Conservation (phyloP, 2,888 invertebrate species). For the Cephus pygmeus region DNA sequence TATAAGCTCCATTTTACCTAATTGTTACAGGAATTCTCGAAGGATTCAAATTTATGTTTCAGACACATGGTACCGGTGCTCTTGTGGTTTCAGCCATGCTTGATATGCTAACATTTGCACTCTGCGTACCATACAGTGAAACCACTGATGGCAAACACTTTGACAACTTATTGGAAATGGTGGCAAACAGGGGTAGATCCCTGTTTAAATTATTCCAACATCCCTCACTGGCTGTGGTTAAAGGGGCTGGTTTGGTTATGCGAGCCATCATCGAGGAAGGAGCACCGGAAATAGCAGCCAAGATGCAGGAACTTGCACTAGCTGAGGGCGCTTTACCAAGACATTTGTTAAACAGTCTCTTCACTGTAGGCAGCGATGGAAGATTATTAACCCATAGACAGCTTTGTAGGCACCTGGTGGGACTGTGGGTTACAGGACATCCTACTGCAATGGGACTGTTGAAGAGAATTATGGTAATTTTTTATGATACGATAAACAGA, state of each 20-base stretch:
- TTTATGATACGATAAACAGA: neutral
- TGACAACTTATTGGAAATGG: constrained; percentile 92
- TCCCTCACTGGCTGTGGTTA: constrained; percentile 97
- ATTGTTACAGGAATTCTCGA: neutral
- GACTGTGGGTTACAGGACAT: constrained; percentile 96
- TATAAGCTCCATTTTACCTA: constrained; percentile 2
- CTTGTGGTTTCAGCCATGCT: constrained; percentile 97
- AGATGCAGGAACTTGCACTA: constrained; percentile 95
- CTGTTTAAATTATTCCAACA: constrained; percentile 95
- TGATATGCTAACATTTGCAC: constrained; percentile 96
- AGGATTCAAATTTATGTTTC: constrained; percentile 40
- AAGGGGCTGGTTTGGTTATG: constrained; percentile 97
- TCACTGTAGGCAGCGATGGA: constrained; percentile 83
- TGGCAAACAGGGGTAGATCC: constrained; percentile 89
- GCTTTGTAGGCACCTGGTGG: constrained; percentile 92
- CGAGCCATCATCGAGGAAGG: constrained; percentile 98
- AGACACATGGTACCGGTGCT: constrained; percentile 94
- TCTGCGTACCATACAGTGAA: constrained; percentile 99
- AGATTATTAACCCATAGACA: constrained; percentile 87
- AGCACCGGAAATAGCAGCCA: constrained; percentile 87
- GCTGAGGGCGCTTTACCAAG: constrained; percentile 96
- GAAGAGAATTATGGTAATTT: constrained; percentile 83
- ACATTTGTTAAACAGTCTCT: constrained; percentile 91
- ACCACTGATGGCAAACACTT: constrained; percentile 98
- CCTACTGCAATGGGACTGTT: constrained; percentile 89